Evolutionary conservation across 2,888 invertebrate genomes (phyloP), one percentile per base, ranked within the genome.

Genomic region (Acanthosepion pharaonis): DNA sequence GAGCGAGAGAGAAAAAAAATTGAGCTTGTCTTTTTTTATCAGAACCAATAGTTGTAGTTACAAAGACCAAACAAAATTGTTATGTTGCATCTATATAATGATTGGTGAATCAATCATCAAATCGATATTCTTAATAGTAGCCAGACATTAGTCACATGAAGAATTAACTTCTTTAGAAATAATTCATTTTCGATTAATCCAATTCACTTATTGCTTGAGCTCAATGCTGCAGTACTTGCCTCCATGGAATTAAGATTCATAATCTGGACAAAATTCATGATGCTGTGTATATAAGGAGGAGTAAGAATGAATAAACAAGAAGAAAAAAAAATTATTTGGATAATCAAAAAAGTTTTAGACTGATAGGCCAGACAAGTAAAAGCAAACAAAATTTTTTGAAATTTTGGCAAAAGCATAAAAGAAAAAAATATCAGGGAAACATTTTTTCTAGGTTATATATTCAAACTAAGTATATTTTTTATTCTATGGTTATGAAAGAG

Each of bases 171-270:
- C 78, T 78, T 78, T 78, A 78, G 78, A 78, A 78, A 78, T n/a
- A 78, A n/a, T 78, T 78, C 78, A n/a, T n/a, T 78, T 78, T 78
- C n/a, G n/a, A 78, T n/a, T 78, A 78, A 78, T 78, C 78, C n/a
- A 78, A 78, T 78, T 78, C 78, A 78, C n/a, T 78, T 78, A 78
- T 33, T n/a, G 15, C 78, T 33, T 20, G n/a, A 78, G n/a, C 78
- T 78, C 15, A 78, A 78, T 28, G 78, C 78, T 28, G n/a, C 78
- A 28, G 9, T 2, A n/a, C 78, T n/a, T 78, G 78, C 78, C n/a
- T n/a, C n/a, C n/a, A 78, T n/a, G 78, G 78, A 15, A 78, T 78
- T 78, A 78, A n/a, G 15, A 9, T 78, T 78, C n/a, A n/a, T 23
- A n/a, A 78, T 78, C 78, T 15, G n/a, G n/a, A 78, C 15, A 33